Evolutionary conservation across 1,140 invertebrate species (phyloP).

Genomic region (Teleopsis dalmanni): DNA sequence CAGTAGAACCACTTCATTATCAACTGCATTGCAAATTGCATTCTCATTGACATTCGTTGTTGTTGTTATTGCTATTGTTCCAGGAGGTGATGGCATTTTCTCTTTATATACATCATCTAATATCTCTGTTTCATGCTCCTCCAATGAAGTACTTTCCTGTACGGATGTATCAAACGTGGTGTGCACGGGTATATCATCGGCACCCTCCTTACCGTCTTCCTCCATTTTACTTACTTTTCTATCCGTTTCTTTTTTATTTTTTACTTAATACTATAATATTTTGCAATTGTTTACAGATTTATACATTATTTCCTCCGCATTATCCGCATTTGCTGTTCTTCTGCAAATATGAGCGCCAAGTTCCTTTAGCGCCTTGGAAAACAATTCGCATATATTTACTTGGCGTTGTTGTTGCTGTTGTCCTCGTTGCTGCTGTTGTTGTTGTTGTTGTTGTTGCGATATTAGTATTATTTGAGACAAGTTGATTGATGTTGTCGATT

Average conservation of each 20-base stretch:
- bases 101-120: neutral
- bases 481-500: no score
- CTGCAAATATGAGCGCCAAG: no score
- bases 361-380: no score
- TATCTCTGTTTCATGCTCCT: neutral
- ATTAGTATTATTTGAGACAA: neutral
- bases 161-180: neutral
- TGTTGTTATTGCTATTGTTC: no score
- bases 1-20: no score
- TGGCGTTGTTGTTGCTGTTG: neutral
- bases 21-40: no score
- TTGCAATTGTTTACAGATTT: neutral
- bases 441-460: neutral
- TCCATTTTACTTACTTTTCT: neutral
- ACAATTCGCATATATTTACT: no score
- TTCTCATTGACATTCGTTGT: no score
- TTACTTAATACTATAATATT: neutral
- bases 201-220: neutral
- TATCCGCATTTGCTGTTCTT: no score
- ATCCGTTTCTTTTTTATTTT: neutral
- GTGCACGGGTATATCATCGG: no score
- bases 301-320: neutral
- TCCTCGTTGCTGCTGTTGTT: neutral
- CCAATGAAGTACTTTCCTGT: neutral
- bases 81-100: no score